phyloP scores from a whole-genome alignment of 2,113 vertebrate genomes.

The Pipra filicauda region DNA sequence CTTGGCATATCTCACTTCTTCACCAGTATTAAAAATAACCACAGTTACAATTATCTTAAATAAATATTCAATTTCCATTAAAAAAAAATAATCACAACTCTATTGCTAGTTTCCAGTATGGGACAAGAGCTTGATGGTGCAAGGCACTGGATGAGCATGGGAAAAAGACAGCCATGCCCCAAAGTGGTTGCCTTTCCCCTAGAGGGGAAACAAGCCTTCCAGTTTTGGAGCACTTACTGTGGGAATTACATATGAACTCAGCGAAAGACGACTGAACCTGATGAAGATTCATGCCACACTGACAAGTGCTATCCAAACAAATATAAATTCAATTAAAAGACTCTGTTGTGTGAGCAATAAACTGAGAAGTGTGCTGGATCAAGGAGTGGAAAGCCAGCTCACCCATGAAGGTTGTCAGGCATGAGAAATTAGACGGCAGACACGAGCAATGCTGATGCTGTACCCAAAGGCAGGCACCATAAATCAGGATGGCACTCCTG shows the following conservation, averaged over 20 bases:
- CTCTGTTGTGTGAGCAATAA: constrained; percentile 19
- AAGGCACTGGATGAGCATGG: not conserved
- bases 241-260: accelerated
- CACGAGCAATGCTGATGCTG: not conserved
- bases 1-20: not conserved
- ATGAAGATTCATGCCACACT: constrained; percentile 9
- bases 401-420: constrained; percentile 30
- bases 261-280: not conserved
- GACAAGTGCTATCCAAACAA: constrained; percentile 42
- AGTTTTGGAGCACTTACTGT: not conserved
- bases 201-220: not conserved
- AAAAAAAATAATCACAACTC: not conserved
- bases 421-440: constrained; percentile 15
- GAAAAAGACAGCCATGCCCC: not conserved
- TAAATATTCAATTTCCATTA: not conserved
- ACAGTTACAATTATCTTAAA: not conserved
- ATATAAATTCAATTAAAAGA: constrained; percentile 54
- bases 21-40: not conserved
- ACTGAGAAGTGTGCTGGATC: not conserved
- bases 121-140: not conserved
- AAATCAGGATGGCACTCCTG: not conserved
- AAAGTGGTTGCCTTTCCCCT: not conserved
- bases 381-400: constrained; percentile 10
- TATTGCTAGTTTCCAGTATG: not conserved
- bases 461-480: not conserved